Percentiles rank a stretch among this genome's conserved stretches.
These are phyloP conservation scores for Orgyia antiqua DNA, from an alignment of 2,888 invertebrate genomes.

Conservation along the genomic window DNA sequence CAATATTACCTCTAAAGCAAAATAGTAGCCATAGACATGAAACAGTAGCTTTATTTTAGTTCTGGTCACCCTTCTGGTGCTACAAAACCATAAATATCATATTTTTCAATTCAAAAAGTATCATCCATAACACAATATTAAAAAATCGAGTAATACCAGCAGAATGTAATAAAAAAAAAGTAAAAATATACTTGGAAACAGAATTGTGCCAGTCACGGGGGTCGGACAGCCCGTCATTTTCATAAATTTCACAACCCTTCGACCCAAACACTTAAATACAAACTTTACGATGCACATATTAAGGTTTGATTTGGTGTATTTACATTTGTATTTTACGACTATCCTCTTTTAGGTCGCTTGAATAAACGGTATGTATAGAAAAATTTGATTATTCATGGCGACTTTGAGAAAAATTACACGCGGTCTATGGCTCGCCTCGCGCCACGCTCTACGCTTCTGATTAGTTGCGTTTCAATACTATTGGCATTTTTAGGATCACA, in stretches of 20 bases:
- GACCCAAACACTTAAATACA: constrained; percentile 39
- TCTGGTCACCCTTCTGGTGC: too few relatives aligned
- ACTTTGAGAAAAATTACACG: constrained; percentile 69
- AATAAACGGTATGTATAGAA: constrained; percentile 72
- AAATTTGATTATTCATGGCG: constrained; percentile 76
- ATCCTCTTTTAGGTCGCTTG: constrained; percentile 34
- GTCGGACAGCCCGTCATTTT: constrained; percentile 59
- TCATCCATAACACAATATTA: constrained; percentile 28
- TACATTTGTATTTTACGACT: constrained; percentile 33
- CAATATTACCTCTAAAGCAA: too few relatives aligned
- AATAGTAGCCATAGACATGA: too few relatives aligned
- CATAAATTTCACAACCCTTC: constrained; percentile 67
- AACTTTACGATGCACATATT: constrained; percentile 45
- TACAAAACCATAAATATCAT: too few relatives aligned
- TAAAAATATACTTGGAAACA: constrained; percentile 66
- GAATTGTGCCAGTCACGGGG: constrained; percentile 74
- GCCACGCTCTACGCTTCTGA: constrained; percentile 30
- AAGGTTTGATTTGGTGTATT: constrained; percentile 47
- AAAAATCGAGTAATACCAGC: constrained; percentile 40
- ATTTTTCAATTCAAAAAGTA: constrained; percentile 13
- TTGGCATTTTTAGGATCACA: neutral
- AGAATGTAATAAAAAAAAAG: constrained; percentile 62
- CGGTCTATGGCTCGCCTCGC: constrained; percentile 27
- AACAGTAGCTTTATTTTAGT: too few relatives aligned
- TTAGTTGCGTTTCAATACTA: neutral